Base-by-base conservation (phyloP, 1,140 invertebrate genomes). In the Manduca sexta region DNA sequence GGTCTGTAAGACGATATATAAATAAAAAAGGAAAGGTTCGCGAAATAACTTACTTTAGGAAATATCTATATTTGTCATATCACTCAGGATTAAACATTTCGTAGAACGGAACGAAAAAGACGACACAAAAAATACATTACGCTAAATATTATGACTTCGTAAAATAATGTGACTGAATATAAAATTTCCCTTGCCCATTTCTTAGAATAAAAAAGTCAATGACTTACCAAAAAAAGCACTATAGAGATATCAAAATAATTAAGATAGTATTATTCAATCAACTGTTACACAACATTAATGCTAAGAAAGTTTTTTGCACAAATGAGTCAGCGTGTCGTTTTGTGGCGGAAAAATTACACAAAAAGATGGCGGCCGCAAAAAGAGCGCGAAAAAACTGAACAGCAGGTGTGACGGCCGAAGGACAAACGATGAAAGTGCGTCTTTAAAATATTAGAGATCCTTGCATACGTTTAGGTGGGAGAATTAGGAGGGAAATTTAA, bases 361-460 rank as follows among this genome's bases (percentile, higher is more conserved):
- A 49, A 52, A 56, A 56, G 18, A 60, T 56, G 52, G 52, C 43
- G 35, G 49, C 13, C 3, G 33, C 26, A 47, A 52, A 55, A 54
- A 60, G 37, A 34, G 39, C 38, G 45, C 41, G 39, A 55, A 55
- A 54, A 59, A 59, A 56, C 47, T 8, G 21, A 29, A 18, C 37
- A 26, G 45, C 49, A 52, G 54, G 54, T 57, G 54, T 52, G 21
- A 26, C 21, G 21, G 4, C 21, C 11, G 49, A 57, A 54, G 42
- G 52, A 26, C 21, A 45, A 30, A 13, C 49, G 49, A 35, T 44
- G 54, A 57, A 57, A 57, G 54, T 57, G 44, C 49, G 15, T 26
- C 21, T 26, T 26, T 26, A 26, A 5, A 41, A 15, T 34, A 38
- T 52, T 57, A 49, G 45, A 41, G 52, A 46, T 60, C 45, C 49